A percentile compares a stretch with the other conserved stretches of the same genome.
Evolutionary conservation across 2,888 invertebrate genomes (phyloP).

Genomic region (Polylopha cassiicola): DNA sequence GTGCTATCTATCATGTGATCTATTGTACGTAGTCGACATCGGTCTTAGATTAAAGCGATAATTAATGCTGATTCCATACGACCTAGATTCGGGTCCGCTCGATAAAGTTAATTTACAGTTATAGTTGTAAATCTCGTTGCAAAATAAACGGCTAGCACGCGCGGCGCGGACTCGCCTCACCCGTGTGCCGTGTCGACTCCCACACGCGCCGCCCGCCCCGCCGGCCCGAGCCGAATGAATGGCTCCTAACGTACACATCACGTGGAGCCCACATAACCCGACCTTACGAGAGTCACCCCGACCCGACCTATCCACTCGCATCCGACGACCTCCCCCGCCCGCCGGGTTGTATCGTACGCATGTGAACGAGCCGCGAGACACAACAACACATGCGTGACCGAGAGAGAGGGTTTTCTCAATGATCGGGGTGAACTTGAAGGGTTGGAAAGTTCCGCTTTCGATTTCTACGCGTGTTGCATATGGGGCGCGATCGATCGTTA

Average conservation of each 20-base stretch:
- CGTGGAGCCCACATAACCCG: constrained; percentile 41
- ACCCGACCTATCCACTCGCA: constrained; percentile 21
- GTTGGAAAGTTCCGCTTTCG: constrained; percentile 69
- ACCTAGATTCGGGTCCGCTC: constrained; percentile 72
- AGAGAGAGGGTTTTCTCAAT: constrained; percentile 62
- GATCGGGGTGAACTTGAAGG: constrained; percentile 68
- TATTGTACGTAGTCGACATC: constrained; percentile 72
- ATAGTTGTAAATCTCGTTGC: constrained; percentile 76
- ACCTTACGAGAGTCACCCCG: constrained; percentile 41
- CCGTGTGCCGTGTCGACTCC: constrained; percentile 67
- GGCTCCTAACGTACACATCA: constrained; percentile 54
- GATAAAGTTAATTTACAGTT: constrained; percentile 76
- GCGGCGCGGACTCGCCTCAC: constrained; percentile 67
- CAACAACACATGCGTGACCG: constrained; percentile 62
- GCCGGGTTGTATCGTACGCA: constrained; percentile 38
- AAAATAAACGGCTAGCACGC: constrained; percentile 68
- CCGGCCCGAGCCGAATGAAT: constrained; percentile 40
- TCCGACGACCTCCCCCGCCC: constrained; percentile 26
- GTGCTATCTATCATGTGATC: constrained; percentile 75
- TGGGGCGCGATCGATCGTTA: constrained; percentile 66
- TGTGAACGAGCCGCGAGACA: constrained; percentile 51
- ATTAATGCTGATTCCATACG: constrained; percentile 78
- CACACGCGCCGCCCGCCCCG: constrained; percentile 39
- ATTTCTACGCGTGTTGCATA: constrained; percentile 68
- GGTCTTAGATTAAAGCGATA: constrained; percentile 74